Base-by-base conservation (phyloP, 2,888 invertebrate species). In the Tanypteryx hageni region DNA sequence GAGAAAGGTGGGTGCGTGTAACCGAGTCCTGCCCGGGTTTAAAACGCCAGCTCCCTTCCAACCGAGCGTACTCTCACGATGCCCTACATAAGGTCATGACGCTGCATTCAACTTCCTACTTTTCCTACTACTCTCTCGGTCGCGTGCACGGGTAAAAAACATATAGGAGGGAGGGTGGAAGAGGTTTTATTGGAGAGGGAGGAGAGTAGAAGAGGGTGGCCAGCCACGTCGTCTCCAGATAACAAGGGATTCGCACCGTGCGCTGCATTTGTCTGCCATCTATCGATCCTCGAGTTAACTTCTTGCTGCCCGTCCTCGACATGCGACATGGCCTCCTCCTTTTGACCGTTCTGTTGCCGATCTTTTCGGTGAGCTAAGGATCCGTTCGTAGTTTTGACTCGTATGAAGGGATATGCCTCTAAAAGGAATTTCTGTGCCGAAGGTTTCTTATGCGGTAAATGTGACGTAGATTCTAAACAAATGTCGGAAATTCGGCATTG, bases 241-340 rank as follows among this genome's bases (percentile, higher is more conserved):
- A 89, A 68, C 89, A 89, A 89, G 89, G 89, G 64, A 61, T 64
- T 89, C 64, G 64, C 61, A 61, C 31, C n/a, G 44, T 31, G 89
- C 89, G 89, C 89, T 89, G 89, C 89, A 89, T 89, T 64, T 64
- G 89, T n/a, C 89, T 89, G 89, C 89, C 89, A 89, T 68, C 89
- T 89, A 89, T 64, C 64, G 89, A 89, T 89, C 89, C 89, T 68
- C 64, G 16, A 18, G 89, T 64, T 64, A 89, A 89, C 89, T 89
- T 64, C 64, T 68, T 89, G 86, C 31, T 86, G 61, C 59, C 64
- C 89, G 61, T 44, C 18, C 59, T 10, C 89, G 16, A 22, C 76
- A 27, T 76, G 9, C 22, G 76, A 27, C 76, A 22, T 76, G 13
- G 76, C 27, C 22, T 22, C 13, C 22, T 9, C 7, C 9, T 76